Evolutionary conservation across 2,113 vertebrate genomes (phyloP).

Genomic region (Harpagus bidentatus): DNA sequence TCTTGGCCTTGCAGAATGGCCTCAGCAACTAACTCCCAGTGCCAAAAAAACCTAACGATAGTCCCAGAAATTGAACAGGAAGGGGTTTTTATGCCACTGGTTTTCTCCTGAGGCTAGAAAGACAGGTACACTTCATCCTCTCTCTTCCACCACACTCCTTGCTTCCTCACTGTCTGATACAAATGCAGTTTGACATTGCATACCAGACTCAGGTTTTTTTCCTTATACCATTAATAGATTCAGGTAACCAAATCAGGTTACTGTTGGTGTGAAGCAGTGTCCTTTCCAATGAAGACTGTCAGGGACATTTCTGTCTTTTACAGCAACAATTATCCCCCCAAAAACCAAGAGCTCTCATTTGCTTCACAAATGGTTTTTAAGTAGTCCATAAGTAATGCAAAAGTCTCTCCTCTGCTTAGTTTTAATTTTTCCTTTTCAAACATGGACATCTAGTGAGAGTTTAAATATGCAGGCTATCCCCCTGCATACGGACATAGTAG

Average conservation of each 20-base stretch:
- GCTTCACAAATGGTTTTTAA: not conserved
- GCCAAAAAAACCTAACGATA: no score
- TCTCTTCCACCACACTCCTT: not conserved
- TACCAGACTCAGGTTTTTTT: not conserved
- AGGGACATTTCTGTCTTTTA: slow-evolving; percentile 26
- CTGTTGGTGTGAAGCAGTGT: slow-evolving; percentile 41
- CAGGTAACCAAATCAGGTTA: slow-evolving; percentile 50
- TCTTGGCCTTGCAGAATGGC: not conserved
- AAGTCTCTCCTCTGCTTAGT: not conserved
- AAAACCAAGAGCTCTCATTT: not conserved
- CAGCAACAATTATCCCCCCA: not conserved
- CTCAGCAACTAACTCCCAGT: not conserved
- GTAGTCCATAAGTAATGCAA: not conserved
- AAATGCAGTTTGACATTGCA: slow-evolving; percentile 44
- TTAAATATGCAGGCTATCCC: not conserved
- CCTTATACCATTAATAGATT: slow-evolving; percentile 5
- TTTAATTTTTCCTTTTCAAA: not conserved
- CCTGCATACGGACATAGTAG: not conserved
- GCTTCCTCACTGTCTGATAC: not conserved
- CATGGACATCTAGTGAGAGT: not conserved
- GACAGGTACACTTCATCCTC: not conserved
- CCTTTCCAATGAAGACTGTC: slow-evolving; percentile 43
- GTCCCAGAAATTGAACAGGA: not conserved
- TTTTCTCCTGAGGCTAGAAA: not conserved
- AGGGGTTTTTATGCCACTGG: not conserved